A percentile compares a stretch with the other conserved stretches of the same genome.
Evolutionary conservation across 2,797 vertebrate genomes (phyloP).

Genomic region (Betta splendens): DNA sequence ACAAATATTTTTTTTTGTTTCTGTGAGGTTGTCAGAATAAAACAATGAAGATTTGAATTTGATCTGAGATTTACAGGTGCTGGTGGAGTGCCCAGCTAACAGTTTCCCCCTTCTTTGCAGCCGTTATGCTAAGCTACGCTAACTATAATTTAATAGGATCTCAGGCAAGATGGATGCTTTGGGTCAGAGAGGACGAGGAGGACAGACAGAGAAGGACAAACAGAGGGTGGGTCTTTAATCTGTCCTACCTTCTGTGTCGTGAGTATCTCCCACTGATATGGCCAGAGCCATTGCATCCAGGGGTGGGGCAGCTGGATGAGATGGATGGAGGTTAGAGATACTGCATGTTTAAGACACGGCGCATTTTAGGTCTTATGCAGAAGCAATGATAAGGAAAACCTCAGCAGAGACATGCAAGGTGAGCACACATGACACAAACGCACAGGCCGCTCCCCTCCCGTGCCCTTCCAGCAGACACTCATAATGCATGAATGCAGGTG

Average conservation of each 20-base stretch:
- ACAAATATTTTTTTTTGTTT: not conserved
- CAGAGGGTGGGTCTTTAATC: constrained; percentile 62
- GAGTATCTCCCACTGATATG: constrained; percentile 97
- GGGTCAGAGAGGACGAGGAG: constrained; percentile 15
- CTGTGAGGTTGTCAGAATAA: not conserved
- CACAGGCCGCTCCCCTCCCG: constrained; percentile 32
- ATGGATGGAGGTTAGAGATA: constrained; percentile 77
- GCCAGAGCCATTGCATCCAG: constrained; percentile 95
- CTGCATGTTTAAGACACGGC: constrained; percentile 57
- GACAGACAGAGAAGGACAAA: constrained; percentile 60
- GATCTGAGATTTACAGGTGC: not conserved
- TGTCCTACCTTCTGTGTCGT: constrained; percentile 94
- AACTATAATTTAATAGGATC: not conserved
- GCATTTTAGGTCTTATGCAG: constrained; percentile 60
- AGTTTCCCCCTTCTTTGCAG: not conserved
- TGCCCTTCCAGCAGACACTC: constrained; percentile 30
- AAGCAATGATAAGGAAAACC: constrained; percentile 54
- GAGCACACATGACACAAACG: constrained; percentile 45
- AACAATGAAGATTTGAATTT: not conserved
- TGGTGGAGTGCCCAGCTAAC: too few relatives aligned
- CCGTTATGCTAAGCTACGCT: constrained; percentile 4
- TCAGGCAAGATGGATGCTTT: constrained; percentile 19
- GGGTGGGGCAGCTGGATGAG: constrained; percentile 93
- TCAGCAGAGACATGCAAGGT: constrained; percentile 53
- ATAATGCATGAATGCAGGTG: constrained; percentile 66